These are phyloP conservation scores for Pica pica DNA, from an alignment of 2,113 vertebrate species.

Conservation along the genomic window DNA sequence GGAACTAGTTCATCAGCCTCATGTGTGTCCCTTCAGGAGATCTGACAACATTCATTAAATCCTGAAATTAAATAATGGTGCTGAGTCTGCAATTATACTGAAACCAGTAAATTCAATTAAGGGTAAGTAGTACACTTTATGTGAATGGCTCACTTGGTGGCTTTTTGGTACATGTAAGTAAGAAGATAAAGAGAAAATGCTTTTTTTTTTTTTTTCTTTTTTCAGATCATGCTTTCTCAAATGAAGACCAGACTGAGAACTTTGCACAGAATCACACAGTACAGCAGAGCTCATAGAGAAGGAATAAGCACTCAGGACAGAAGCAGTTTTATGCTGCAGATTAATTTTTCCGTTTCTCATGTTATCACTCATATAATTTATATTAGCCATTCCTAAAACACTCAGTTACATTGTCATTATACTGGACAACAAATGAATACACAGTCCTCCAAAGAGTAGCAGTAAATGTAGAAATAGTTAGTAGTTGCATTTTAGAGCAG, in stretches of 20 bases:
- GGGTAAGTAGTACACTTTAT: neutral
- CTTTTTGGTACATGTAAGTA: neutral
- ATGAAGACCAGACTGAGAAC: neutral
- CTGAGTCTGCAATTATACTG: neutral
- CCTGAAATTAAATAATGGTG: slow-evolving; percentile 19
- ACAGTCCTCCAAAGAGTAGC: neutral
- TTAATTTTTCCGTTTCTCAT: neutral
- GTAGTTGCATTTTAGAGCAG: neutral
- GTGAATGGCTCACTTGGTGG: neutral
- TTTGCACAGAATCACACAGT: neutral
- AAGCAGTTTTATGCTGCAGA: neutral
- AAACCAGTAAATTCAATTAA: slow-evolving; percentile 20
- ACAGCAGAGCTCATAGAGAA: neutral
- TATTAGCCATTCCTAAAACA: neutral
- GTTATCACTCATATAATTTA: neutral
- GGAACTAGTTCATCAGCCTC: neutral
- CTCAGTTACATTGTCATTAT: neutral
- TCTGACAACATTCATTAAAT: slow-evolving; percentile 16
- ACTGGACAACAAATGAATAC: neutral
- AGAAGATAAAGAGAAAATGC: neutral
- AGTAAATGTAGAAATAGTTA: neutral
- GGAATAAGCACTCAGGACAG: neutral
- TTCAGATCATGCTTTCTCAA: neutral
- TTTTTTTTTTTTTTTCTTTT: neutral
- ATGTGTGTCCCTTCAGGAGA: neutral